Evolutionary conservation across 2,113 vertebrate species (phyloP), one percentile per base, ranked within the genome.

Genomic region (Notothenia rossii): DNA sequence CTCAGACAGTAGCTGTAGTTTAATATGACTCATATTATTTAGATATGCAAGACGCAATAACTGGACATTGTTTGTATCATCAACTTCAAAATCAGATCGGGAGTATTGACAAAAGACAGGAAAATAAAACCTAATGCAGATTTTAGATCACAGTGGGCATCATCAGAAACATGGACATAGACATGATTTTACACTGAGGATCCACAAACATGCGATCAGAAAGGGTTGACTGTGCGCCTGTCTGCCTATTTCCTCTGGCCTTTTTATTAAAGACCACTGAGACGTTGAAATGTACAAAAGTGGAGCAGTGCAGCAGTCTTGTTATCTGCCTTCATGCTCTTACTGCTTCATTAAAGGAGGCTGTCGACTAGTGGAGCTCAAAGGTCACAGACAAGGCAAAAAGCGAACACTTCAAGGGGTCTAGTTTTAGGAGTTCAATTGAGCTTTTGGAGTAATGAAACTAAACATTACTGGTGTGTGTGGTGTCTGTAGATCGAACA

Each of bases 331-430:
- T 7, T 63, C 45, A 59, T 40, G 71, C 46, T 82, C 22, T 46
- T 62, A 55, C 45, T 1, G 48, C 53, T 82, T 79, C 46, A 74
- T 74, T 83, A 76, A 62, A 70, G 18, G 8, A 12, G n/a, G 18
- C 33, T 36, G 53, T 74, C 65, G 49, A 59, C 60, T 29, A 70
- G 45, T 45, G 71, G 7, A 61, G 18, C 20, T 59, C 17, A 79
- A 74, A 86, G 81, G 75, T 88, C 60, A 69, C 2, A 3, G 36
- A 40, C 36, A 72, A 67, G 68, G 72, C 58, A 73, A 69, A 66
- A 81, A 46, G 58, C 50, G 17, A 33, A 11, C 15, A 48, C 56
- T 82, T 76, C 17, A 56, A 33, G 40, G 11, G 3, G 10, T 65
- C 48, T 43, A 11, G 12, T 56, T 79, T 53, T 69, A 25, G 36